phyloP scores from a whole-genome alignment of 2,888 invertebrate genomes.

The Tetragnatha montana region DNA sequence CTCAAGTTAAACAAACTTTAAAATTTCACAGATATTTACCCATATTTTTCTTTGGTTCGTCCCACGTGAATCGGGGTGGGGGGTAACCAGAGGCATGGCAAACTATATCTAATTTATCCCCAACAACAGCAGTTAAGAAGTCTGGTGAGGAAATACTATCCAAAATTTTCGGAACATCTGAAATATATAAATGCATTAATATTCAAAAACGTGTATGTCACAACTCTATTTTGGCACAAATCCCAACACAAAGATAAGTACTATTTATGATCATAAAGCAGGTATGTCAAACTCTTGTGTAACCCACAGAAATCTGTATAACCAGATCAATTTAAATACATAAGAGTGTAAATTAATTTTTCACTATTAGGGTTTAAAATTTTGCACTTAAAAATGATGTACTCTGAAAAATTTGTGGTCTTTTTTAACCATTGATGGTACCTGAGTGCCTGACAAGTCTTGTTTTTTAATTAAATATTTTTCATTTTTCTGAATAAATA shows the following conservation, averaged over 20 bases:
- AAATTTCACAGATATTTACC: neutral
- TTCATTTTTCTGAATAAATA: too few species aligned
- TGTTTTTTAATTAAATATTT: too few species aligned
- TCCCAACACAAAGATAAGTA: too few species aligned
- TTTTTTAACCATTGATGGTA: neutral
- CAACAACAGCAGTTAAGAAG: conserved; percentile 73
- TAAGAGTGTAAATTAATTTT: neutral
- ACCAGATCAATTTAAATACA: neutral
- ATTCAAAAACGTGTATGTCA: too few species aligned
- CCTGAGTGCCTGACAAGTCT: too few species aligned
- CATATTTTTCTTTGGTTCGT: conserved; percentile 35
- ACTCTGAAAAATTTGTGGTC: neutral
- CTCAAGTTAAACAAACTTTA: neutral
- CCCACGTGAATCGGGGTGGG: conserved; percentile 74
- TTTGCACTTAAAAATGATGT: neutral
- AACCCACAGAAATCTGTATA: too few species aligned
- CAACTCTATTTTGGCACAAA: neutral
- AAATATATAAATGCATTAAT: neutral
- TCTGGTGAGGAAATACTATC: conserved; percentile 15
- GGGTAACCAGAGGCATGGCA: conserved; percentile 76
- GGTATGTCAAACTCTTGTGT: too few species aligned
- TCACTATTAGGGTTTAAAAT: neutral
- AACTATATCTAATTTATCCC: conserved; percentile 74
- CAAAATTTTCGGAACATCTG: conserved; percentile 47
- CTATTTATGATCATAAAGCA: too few species aligned